Conservation (phyloP, 2,797 vertebrate genomes). For the Carcharodon carcharias region DNA sequence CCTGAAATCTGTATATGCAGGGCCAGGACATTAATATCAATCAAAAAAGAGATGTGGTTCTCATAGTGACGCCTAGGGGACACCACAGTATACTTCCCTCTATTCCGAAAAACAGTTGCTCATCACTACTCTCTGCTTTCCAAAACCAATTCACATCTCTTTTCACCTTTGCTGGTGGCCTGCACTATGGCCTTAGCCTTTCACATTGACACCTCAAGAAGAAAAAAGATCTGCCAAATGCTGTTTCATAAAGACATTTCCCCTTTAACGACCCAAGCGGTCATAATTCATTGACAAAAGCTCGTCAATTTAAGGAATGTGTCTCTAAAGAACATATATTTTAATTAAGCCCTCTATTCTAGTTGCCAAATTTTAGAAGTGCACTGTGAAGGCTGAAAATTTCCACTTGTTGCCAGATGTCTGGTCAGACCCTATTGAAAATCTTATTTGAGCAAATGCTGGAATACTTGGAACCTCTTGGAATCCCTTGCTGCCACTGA, state of each 20-base stretch:
- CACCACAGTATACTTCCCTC: not conserved
- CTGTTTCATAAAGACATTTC: not conserved
- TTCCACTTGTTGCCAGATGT: conserved; percentile 13
- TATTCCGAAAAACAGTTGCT: not conserved
- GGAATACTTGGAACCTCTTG: conserved; percentile 10
- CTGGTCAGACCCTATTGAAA: not conserved
- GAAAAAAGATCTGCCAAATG: not conserved
- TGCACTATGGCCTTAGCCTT: not conserved
- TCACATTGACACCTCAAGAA: not conserved
- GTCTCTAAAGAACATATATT: not conserved
- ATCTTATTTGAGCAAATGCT: conserved; percentile 25
- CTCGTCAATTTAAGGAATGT: not conserved
- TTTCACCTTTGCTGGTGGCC: not conserved
- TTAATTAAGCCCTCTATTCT: not conserved
- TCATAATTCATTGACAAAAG: conserved; percentile 21
- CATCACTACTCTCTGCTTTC: not conserved
- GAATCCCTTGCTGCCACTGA: conserved; percentile 12
- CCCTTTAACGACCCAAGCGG: not conserved
- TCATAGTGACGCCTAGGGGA: not conserved
- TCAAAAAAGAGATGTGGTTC: not conserved
- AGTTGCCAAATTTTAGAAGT: conserved; percentile 19
- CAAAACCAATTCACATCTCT: not conserved
- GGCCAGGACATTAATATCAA: not conserved
- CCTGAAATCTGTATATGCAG: not conserved
- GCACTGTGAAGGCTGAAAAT: not conserved